phyloP scores from a whole-genome alignment of 2,888 invertebrate species.

The Hydraecia micacea region DNA sequence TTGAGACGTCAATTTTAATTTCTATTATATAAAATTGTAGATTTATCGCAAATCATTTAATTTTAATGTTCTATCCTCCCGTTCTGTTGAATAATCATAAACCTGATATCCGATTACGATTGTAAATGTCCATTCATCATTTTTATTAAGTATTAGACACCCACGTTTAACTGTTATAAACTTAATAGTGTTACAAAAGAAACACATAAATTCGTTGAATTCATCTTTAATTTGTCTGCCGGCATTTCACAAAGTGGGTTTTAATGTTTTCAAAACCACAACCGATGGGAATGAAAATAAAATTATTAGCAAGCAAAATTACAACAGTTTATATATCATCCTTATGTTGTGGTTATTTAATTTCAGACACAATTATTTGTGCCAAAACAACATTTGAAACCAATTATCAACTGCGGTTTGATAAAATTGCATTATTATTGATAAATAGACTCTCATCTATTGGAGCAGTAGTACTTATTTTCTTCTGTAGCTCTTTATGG shows the following conservation, averaged over 20 bases:
- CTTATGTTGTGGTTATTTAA: conserved; percentile 11
- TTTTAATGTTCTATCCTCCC: conserved; percentile 46
- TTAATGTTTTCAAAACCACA: conserved; percentile 40
- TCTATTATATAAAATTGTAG: conserved; percentile 49
- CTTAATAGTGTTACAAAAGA: conserved; percentile 45
- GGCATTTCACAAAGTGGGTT: conserved; percentile 21
- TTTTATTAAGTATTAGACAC: conserved; percentile 53
- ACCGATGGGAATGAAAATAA: background rate
- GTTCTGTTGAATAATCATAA: conserved; percentile 50
- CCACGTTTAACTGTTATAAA: conserved; percentile 44
- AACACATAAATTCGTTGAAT: conserved; percentile 33
- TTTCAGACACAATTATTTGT: conserved; percentile 19
- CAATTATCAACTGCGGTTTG: background rate
- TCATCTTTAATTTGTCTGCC: conserved; percentile 30
- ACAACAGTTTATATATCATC: background rate
- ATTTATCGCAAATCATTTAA: conserved; percentile 58
- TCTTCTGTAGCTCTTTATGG: background rate
- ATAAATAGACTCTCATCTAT: background rate
- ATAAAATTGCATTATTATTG: conserved; percentile 9
- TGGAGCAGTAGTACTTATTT: background rate
- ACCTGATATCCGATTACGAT: conserved; percentile 51
- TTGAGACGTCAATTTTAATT: conserved; percentile 56
- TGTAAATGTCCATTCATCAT: conserved; percentile 44
- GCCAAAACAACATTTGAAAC: background rate
- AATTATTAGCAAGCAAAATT: conserved; percentile 14